Evolutionary conservation across 2,888 invertebrate genomes (phyloP), one percentile per base, ranked within the genome.

Genomic region (Sesamia inferens): DNA sequence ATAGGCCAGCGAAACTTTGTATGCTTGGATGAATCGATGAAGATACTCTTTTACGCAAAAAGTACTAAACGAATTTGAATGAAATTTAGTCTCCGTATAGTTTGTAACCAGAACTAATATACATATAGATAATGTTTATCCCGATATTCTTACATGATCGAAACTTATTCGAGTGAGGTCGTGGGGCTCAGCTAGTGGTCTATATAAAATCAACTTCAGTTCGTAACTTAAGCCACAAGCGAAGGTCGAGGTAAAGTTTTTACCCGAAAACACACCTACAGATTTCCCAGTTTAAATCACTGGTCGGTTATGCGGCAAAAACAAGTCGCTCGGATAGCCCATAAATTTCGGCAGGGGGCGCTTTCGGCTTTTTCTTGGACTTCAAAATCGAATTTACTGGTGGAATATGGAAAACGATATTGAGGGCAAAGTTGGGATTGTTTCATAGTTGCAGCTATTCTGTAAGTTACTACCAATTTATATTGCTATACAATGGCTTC

Each of bases 361-460:
- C 88, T 90, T 88, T 88, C 81, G 83, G 88, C 85, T 88, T 91
- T 92, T 93, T 92, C 90, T 91, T 90, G 86, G 89, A 90, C 90
- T 91, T 91, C 91, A 91, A 92, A 92, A 91, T 90, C 92, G 89
- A 92, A 93, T 93, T 93, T 92, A 91, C 90, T 87, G 83, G 73
- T 78, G 74, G 78, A 75, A 74, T 78, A 85, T 83, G 83, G 84
- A 75, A 86, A 88, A 83, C 80, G 76, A 83, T 79, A 86, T 82
- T 74, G 78, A 71, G 83, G 78, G 78, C 44, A 68, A 67, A 63
- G 70, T 75, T 74, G 67, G n/a, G 74, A 42, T 19, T 78, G 69
- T 76, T n/a, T 59, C 70, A 71, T 62, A 81, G 42, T 72, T 16
- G 24, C 71, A 71, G 79, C 58, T 61, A 61, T 62, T 39, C 58